Percentiles rank a stretch among this genome's conserved stretches.
phyloP scores from a whole-genome alignment of 1,140 invertebrate genomes.

The Yoshiicerus persimilis region DNA sequence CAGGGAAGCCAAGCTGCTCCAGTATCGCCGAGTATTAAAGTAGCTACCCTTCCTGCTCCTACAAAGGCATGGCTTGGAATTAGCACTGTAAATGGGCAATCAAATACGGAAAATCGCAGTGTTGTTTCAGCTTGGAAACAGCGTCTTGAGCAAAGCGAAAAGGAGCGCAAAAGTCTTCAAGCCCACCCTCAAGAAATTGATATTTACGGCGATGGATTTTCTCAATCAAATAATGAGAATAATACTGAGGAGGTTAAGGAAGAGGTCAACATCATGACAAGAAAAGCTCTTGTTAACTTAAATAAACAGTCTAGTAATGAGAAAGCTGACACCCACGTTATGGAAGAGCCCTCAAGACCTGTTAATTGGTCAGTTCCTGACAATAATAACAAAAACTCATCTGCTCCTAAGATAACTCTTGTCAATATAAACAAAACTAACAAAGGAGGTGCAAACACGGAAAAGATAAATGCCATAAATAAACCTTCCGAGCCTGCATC shows the following conservation, averaged over 20 bases:
- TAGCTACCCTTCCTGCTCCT: background rate
- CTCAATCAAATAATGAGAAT: background rate
- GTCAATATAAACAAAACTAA: background rate
- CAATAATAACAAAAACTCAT: background rate
- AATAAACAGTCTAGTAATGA: background rate
- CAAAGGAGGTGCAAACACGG: background rate
- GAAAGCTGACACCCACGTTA: background rate
- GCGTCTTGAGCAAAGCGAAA: constrained; percentile 35
- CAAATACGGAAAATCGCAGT: background rate
- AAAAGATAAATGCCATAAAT: background rate
- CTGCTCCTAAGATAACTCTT: background rate
- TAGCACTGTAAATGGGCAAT: background rate
- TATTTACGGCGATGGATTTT: constrained; percentile 16
- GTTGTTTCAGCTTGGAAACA: constrained; percentile 45
- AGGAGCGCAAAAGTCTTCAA: constrained; percentile 18
- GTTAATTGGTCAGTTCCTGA: background rate
- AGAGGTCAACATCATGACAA: background rate
- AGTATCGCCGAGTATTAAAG: background rate
- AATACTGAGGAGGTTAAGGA: background rate
- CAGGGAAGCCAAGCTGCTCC: background rate
- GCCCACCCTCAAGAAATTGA: constrained; percentile 17
- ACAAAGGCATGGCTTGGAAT: background rate
- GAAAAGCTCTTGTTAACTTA: background rate
- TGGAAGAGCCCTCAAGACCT: background rate
- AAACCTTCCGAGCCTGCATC: background rate